Conservation (phyloP, 1,140 invertebrate genomes). For the Anagrus nilaparvatae region DNA sequence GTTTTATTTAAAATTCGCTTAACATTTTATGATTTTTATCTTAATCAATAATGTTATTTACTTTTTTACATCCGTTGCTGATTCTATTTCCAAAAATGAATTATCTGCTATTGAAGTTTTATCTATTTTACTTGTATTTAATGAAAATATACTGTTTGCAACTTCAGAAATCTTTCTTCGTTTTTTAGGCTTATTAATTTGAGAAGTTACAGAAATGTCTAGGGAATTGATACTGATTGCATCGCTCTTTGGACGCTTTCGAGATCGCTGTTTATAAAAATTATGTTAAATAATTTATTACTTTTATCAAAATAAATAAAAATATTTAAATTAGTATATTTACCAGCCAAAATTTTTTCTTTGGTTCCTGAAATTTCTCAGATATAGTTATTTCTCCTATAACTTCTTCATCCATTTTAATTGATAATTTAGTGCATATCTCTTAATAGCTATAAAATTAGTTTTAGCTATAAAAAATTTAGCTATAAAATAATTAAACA, state of each 20-base stretch:
- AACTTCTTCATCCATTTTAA: slow-evolving; percentile 18
- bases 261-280: slow-evolving; percentile 28
- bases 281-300: neutral
- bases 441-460: no score
- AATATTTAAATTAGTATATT: slow-evolving; percentile 12
- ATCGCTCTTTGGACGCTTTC: slow-evolving; percentile 36
- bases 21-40: slow-evolving; percentile 1
- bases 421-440: no score
- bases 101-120: slow-evolving; percentile 22
- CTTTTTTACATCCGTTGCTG: slow-evolving; percentile 21
- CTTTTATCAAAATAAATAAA: neutral
- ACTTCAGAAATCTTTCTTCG: slow-evolving; percentile 35
- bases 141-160: slow-evolving; percentile 31
- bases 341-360: slow-evolving; percentile 37
- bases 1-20: neutral
- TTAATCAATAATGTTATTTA: neutral
- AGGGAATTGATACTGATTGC: slow-evolving; percentile 32
- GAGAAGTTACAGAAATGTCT: slow-evolving; percentile 33
- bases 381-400: slow-evolving; percentile 28
- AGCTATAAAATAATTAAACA: no score
- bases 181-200: slow-evolving; percentile 31
- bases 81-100: slow-evolving; percentile 25
- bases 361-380: slow-evolving; percentile 33
- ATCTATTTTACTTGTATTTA: slow-evolving; percentile 24
- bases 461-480: no score